Evolutionary conservation across 2,113 vertebrate species (phyloP).

Genomic region (Pandion haliaetus): DNA sequence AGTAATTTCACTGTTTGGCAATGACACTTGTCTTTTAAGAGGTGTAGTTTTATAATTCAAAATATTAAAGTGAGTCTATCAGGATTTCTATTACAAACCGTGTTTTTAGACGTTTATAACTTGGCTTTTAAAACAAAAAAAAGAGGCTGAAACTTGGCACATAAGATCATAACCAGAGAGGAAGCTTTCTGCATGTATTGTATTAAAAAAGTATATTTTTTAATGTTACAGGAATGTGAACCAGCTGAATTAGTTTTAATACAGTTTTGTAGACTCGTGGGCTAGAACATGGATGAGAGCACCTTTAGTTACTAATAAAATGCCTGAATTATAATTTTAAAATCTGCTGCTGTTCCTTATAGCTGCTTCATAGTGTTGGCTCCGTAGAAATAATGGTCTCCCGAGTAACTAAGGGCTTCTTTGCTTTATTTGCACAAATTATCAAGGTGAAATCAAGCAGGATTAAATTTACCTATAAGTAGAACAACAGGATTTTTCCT

Average conservation of each 20-base stretch:
- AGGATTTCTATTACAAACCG: slow-evolving; percentile 52
- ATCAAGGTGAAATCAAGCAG: slow-evolving; percentile 32
- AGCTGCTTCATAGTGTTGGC: not conserved
- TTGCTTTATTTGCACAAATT: slow-evolving; percentile 29
- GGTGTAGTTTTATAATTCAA: slow-evolving; percentile 65
- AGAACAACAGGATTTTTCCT: slow-evolving; percentile 21
- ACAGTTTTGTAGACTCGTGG: not conserved
- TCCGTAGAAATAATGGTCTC: not conserved
- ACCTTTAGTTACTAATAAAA: not conserved
- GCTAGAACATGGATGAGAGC: not conserved
- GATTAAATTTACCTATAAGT: slow-evolving; percentile 25
- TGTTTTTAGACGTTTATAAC: slow-evolving; percentile 55
- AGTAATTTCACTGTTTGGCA: slow-evolving; percentile 72
- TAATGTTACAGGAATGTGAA: not conserved
- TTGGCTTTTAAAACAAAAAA: slow-evolving; percentile 38
- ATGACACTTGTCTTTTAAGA: slow-evolving; percentile 71
- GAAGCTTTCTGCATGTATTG: not conserved
- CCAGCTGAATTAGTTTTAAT: slow-evolving; percentile 48
- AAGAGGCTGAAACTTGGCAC: not conserved
- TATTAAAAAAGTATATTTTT: not conserved
- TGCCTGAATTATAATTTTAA: not conserved
- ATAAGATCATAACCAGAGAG: not conserved
- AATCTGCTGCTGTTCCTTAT: slow-evolving; percentile 1
- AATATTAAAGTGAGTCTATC: slow-evolving; percentile 55
- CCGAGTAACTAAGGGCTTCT: slow-evolving; percentile 7